Evolutionary conservation across 2,797 vertebrate species (phyloP).

Genomic region (Hydrocynus forskahlii): DNA sequence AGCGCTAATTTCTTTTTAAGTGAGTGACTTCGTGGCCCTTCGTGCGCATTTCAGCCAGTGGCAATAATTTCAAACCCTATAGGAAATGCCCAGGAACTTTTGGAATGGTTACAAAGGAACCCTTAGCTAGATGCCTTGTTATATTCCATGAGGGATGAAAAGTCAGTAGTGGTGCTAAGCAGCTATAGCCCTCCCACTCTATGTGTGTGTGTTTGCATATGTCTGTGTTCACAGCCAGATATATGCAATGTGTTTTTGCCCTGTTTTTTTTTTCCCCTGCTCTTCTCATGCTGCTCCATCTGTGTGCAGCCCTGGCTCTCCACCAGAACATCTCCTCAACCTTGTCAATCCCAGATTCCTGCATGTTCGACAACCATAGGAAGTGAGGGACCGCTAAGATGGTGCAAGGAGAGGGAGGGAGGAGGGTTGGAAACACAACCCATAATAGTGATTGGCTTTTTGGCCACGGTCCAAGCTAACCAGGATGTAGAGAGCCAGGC

Average conservation of each 20-base stretch:
- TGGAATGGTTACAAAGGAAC: background rate
- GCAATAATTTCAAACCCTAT: background rate
- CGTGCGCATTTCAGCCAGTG: background rate
- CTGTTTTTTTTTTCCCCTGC: constrained; percentile 3
- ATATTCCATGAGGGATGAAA: constrained; percentile 13
- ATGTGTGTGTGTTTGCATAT: constrained; percentile 7
- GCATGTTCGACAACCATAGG: constrained; percentile 72
- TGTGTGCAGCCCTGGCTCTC: constrained; percentile 64
- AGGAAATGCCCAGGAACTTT: background rate
- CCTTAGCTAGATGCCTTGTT: background rate
- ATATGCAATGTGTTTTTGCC: background rate
- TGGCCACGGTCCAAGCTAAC: constrained; percentile 73
- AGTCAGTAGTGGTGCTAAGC: background rate
- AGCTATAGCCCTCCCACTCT: background rate
- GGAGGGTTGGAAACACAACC: constrained; percentile 72
- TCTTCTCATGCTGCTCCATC: constrained; percentile 55
- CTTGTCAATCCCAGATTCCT: constrained; percentile 69
- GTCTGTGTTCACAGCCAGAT: constrained; percentile 25
- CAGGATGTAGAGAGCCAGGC: constrained; percentile 62
- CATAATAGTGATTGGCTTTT: constrained; percentile 76
- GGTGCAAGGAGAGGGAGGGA: constrained; percentile 40
- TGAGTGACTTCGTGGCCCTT: constrained; percentile 23
- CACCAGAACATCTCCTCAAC: constrained; percentile 72
- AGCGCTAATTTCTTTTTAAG: constrained; percentile 44
- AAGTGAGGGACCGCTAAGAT: constrained; percentile 65